These are phyloP conservation scores for Empidonax alnorum DNA, from an alignment of 2,113 vertebrate species.

Conservation along the genomic window DNA sequence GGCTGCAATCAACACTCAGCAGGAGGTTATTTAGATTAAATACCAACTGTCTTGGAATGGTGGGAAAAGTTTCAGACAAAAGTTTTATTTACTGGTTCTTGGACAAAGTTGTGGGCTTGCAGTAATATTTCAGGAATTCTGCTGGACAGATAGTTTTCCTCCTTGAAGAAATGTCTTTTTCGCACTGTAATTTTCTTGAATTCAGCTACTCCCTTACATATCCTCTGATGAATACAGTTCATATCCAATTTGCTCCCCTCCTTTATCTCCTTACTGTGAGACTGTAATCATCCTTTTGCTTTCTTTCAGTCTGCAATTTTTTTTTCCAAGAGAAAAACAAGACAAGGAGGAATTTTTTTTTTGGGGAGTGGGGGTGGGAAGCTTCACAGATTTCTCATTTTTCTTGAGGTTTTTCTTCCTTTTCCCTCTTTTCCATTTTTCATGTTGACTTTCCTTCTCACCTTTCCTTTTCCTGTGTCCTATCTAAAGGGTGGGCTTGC, in stretches of 20 bases:
- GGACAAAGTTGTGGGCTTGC: constrained; percentile 21
- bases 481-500: background rate
- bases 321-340: constrained; percentile 2
- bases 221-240: background rate
- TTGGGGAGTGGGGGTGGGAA: background rate
- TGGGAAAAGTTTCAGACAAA: constrained; percentile 64
- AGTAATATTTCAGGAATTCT: constrained; percentile 49
- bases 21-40: constrained; percentile 70
- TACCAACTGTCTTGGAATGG: constrained; percentile 54
- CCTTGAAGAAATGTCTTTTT: background rate
- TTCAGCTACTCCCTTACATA: background rate
- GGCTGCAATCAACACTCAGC: constrained; percentile 51
- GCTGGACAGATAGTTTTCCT: background rate
- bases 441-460: constrained; percentile 4
- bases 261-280: constrained; percentile 31
- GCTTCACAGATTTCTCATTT: background rate
- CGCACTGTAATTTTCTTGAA: background rate
- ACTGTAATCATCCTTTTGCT: constrained; percentile 47
- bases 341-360: background rate
- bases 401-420: background rate
- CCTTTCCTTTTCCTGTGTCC: constrained; percentile 20
- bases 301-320: background rate
- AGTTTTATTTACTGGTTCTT: constrained; percentile 40
- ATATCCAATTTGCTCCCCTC: constrained; percentile 4
- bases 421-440: constrained; percentile 5